phyloP scores from a whole-genome alignment of 2,888 invertebrate species.

The Athalia rosae region DNA sequence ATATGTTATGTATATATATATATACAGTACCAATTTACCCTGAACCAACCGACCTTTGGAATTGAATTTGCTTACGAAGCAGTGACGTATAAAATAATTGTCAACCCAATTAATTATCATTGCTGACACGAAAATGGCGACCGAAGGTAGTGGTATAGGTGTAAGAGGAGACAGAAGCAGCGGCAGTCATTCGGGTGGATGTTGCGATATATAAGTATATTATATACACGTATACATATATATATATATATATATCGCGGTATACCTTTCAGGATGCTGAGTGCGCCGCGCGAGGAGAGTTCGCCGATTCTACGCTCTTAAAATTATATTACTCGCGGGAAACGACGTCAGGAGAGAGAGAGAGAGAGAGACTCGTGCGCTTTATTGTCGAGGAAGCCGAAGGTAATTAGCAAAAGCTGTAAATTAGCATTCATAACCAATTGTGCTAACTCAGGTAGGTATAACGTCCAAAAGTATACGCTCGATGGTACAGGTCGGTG shows the following conservation, averaged over 20 bases:
- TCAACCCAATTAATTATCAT: conserved; percentile 17
- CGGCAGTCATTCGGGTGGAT: too few relatives aligned
- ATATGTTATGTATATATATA: too few relatives aligned
- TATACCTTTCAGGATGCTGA: background rate
- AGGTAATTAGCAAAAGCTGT: conserved; percentile 38
- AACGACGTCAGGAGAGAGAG: conserved; percentile 16
- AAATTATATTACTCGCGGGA: conserved; percentile 20
- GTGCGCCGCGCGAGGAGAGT: background rate
- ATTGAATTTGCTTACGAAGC: background rate
- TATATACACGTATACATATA: background rate
- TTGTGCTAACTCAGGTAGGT: conserved; percentile 7
- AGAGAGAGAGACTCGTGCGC: background rate
- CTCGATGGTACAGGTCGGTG: background rate
- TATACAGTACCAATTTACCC: too few relatives aligned
- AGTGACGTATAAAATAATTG: conserved; percentile 10
- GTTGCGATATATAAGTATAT: background rate
- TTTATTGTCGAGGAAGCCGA: conserved; percentile 33
- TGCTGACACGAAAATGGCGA: conserved; percentile 9
- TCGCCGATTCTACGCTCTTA: conserved; percentile 5
- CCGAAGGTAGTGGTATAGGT: background rate
- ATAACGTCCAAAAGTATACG: background rate
- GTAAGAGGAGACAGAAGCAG: too few relatives aligned
- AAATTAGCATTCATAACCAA: conserved; percentile 42
- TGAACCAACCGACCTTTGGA: background rate
- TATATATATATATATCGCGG: background rate